A percentile compares a stretch with the other conserved stretches of the same genome.
These are phyloP conservation scores for Manacus vitellinus DNA, from an alignment of 2,113 vertebrate genomes.

Conservation along the genomic window DNA sequence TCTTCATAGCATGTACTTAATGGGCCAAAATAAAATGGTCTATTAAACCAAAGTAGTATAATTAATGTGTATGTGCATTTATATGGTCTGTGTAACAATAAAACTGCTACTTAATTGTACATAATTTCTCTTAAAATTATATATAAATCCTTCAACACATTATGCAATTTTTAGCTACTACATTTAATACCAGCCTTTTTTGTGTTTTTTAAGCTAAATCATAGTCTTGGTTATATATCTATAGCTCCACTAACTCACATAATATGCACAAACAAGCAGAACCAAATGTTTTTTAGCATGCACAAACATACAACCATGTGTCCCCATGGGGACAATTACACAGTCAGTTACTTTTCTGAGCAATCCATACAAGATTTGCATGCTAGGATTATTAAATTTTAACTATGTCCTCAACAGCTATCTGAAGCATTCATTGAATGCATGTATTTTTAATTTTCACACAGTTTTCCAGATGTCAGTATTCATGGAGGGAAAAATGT, in stretches of 20 bases:
- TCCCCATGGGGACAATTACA: not conserved
- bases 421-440: not conserved
- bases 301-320: not conserved
- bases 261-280: not conserved
- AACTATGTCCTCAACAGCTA: not conserved
- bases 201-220: not conserved
- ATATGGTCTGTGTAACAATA: not conserved
- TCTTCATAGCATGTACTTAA: not conserved
- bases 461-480: not conserved
- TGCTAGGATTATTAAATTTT: not conserved
- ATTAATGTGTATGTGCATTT: not conserved
- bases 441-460: not conserved
- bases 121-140: not conserved
- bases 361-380: not conserved
- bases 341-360: not conserved
- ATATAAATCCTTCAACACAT: not conserved
- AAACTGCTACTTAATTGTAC: not conserved
- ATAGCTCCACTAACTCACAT: not conserved
- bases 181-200: not conserved
- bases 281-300: not conserved
- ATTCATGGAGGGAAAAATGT: not conserved
- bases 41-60: not conserved
- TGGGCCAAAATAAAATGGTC: not conserved
- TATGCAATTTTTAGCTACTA: not conserved
- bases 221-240: not conserved